These are phyloP conservation scores for Sander lucioperca DNA, from an alignment of 2,113 vertebrate species.

Conservation along the genomic window DNA sequence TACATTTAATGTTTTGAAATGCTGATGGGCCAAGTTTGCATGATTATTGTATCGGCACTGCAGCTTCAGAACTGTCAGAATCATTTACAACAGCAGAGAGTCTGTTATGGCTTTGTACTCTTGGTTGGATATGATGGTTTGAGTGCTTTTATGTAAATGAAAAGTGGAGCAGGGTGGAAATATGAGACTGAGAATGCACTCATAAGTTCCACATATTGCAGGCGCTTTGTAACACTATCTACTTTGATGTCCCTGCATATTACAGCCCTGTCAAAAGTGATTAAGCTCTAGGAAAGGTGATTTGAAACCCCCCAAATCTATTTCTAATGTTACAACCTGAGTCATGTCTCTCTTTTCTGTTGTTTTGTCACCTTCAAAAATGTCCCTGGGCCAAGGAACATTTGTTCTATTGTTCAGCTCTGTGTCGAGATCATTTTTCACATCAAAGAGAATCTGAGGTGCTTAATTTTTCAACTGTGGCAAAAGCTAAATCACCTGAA, in stretches of 20 bases:
- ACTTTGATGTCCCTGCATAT: slow-evolving; percentile 75
- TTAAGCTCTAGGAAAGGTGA: slow-evolving; percentile 75
- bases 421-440: slow-evolving; percentile 65
- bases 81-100: slow-evolving; percentile 68
- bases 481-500: slow-evolving; percentile 55
- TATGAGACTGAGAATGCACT: slow-evolving; percentile 69
- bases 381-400: slow-evolving; percentile 53
- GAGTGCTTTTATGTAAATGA: slow-evolving; percentile 83
- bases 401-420: slow-evolving; percentile 61
- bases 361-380: slow-evolving; percentile 67
- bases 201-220: slow-evolving; percentile 72
- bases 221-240: slow-evolving; percentile 72
- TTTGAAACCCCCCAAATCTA: slow-evolving; percentile 71
- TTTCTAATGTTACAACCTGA: slow-evolving; percentile 69
- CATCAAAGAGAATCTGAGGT: slow-evolving; percentile 43
- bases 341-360: slow-evolving; percentile 65
- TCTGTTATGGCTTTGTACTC: slow-evolving; percentile 74
- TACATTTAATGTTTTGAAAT: slow-evolving; percentile 76
- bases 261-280: slow-evolving; percentile 76
- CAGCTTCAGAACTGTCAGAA: slow-evolving; percentile 69
- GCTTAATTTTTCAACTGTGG: slow-evolving; percentile 62
- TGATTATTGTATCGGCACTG: slow-evolving; percentile 62
- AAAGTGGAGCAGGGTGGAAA: slow-evolving; percentile 68
- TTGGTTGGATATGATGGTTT: slow-evolving; percentile 71
- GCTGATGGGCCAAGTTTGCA: slow-evolving; percentile 71